Evolutionary conservation across 2,113 vertebrate species (phyloP).

Genomic region (Zingel zingel): DNA sequence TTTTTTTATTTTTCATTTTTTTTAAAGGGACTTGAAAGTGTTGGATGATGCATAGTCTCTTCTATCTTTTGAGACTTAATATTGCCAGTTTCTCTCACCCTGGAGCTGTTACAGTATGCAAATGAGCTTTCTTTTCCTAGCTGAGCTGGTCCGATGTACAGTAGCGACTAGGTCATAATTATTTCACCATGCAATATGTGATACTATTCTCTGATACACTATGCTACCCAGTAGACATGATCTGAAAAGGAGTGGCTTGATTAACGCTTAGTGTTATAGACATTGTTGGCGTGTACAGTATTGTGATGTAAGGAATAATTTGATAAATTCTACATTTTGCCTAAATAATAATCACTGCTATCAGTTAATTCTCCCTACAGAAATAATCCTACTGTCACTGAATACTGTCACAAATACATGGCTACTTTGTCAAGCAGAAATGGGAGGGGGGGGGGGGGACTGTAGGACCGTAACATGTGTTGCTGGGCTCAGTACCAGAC

Average conservation of each 20-base stretch:
- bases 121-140: constrained; percentile 42
- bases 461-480: background rate
- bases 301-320: background rate
- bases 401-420: background rate
- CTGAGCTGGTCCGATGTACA: constrained; percentile 42
- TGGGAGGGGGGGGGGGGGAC: no score
- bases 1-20: no score
- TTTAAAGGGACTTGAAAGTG: background rate
- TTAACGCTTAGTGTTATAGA: background rate
- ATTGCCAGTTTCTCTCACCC: constrained; percentile 59
- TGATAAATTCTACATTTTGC: background rate
- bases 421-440: background rate
- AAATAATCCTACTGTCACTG: background rate
- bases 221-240: background rate
- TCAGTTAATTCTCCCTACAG: background rate
- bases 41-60: constrained; percentile 23
- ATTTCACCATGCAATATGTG: constrained; percentile 73
- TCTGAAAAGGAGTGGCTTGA: background rate
- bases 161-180: constrained; percentile 60
- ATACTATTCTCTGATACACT: constrained; percentile 16
- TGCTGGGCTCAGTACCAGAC: background rate
- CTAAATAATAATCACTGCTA: background rate
- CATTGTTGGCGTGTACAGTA: background rate
- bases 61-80: constrained; percentile 21
- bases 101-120: constrained; percentile 63